Evolutionary conservation across 2,888 invertebrate species (phyloP).

Genomic region (Calameuta pallipes): DNA sequence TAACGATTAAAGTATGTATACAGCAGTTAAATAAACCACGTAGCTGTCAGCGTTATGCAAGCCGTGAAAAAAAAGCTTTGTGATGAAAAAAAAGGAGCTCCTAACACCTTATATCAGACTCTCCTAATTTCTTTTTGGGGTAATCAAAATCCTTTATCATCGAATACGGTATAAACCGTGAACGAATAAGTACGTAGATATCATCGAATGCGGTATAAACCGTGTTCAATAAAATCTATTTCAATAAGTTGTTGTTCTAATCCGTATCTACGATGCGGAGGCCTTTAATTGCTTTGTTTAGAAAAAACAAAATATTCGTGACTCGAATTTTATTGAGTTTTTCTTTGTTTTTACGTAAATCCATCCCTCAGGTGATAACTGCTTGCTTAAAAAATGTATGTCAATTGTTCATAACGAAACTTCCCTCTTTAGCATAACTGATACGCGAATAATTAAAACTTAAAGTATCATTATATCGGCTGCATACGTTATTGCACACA

Average conservation of each 20-base stretch:
- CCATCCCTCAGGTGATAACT: not conserved
- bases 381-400: not conserved
- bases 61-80: not conserved
- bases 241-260: conserved; percentile 8
- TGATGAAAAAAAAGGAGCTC: not conserved
- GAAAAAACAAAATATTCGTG: conserved; percentile 14
- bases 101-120: not conserved
- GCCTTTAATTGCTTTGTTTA: conserved; percentile 24
- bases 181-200: conserved; percentile 20
- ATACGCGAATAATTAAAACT: not conserved
- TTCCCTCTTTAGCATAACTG: not conserved
- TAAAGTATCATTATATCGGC: conserved; percentile 19
- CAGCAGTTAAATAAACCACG: conserved; percentile 35
- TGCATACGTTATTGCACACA: conserved; percentile 39
- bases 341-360: not conserved
- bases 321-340: conserved; percentile 4
- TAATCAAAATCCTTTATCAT: not conserved
- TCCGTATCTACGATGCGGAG: conserved; percentile 10
- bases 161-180: not conserved
- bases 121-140: not conserved
- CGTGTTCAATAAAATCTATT: too few species aligned
- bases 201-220: too few species aligned
- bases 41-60: conserved; percentile 8
- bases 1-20: conserved; percentile 49
- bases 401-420: not conserved